Conservation (phyloP, 2,113 vertebrate species). For the Forbesichthys papilliferus region DNA sequence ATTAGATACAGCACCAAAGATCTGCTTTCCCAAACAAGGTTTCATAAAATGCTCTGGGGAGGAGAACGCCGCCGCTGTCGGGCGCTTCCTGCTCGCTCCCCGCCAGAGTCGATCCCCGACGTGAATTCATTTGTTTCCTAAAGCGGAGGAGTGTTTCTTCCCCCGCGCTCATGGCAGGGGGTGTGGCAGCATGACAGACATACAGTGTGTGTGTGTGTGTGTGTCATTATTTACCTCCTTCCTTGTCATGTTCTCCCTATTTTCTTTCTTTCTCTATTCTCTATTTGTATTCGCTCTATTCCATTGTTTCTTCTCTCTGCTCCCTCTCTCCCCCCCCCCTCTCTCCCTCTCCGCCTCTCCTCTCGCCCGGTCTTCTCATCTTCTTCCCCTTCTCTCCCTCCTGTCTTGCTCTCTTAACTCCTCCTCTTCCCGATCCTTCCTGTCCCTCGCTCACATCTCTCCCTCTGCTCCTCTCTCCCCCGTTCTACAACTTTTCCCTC, state of each 20-base stretch:
- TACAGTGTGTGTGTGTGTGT: neutral
- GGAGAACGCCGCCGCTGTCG: conserved; percentile 51
- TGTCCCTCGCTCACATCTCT: neutral
- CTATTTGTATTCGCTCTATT: neutral
- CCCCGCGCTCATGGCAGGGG: conserved; percentile 50
- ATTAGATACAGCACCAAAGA: conserved; percentile 58
- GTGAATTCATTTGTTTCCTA: conserved; percentile 74
- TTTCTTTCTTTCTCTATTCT: conserved; percentile 10
- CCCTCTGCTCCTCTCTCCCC: neutral
- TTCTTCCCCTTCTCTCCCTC: neutral
- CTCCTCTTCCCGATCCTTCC: neutral
- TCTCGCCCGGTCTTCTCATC: neutral
- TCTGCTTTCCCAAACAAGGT: conserved; percentile 16
- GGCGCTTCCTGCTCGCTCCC: conserved; percentile 51
- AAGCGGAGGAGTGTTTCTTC: conserved; percentile 55
- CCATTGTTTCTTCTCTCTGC: neutral
- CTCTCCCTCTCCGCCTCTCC: too few species aligned
- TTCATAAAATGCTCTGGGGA: conserved; percentile 55
- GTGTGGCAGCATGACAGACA: conserved; percentile 59
- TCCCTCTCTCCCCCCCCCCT: too few species aligned
- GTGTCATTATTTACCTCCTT: neutral
- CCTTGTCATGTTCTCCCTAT: neutral
- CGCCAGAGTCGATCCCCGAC: conserved; percentile 57
- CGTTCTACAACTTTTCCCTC: neutral
- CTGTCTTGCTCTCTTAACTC: neutral